A percentile compares a stretch with the other conserved stretches of the same genome.
These are phyloP conservation scores for Sakesphorus luctuosus DNA, from an alignment of 2,113 vertebrate species.

Conservation along the genomic window DNA sequence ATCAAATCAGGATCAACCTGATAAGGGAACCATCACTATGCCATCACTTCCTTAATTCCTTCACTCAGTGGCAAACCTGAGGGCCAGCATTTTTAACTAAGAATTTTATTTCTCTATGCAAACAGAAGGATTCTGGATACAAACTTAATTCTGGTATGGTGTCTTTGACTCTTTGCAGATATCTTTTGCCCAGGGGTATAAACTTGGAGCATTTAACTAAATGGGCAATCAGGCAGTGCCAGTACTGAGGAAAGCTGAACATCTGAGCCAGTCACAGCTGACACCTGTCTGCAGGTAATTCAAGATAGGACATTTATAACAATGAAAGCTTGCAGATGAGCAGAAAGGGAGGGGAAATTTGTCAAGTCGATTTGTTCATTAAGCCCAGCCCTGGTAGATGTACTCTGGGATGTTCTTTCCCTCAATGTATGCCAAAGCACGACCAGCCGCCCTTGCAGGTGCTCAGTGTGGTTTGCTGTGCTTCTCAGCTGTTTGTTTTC, in stretches of 20 bases:
- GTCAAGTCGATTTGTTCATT: not conserved
- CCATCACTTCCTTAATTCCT: not conserved
- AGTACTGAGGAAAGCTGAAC: not conserved
- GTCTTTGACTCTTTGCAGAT: not conserved
- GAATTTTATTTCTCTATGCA: not conserved
- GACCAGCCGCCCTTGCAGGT: fast-evolving
- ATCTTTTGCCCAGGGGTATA: not conserved
- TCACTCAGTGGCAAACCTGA: not conserved
- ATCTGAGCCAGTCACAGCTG: not conserved
- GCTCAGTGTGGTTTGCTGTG: not conserved
- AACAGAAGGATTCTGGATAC: not conserved
- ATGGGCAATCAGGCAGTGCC: not conserved
- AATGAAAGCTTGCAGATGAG: not conserved
- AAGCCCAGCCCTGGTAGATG: not conserved
- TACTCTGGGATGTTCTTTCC: not conserved
- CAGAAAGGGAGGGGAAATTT: not conserved
- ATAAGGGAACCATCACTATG: not conserved
- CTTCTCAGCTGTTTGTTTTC: not conserved
- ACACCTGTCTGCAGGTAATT: not conserved
- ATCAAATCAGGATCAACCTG: not conserved
- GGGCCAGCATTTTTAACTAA: not conserved
- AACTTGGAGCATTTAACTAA: not conserved
- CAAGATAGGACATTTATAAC: not conserved
- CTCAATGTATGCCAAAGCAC: constrained; percentile 10
- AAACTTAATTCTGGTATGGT: not conserved